These are phyloP conservation scores for Mycogona germanica DNA, from an alignment of 2,888 invertebrate species.

Conservation along the genomic window DNA sequence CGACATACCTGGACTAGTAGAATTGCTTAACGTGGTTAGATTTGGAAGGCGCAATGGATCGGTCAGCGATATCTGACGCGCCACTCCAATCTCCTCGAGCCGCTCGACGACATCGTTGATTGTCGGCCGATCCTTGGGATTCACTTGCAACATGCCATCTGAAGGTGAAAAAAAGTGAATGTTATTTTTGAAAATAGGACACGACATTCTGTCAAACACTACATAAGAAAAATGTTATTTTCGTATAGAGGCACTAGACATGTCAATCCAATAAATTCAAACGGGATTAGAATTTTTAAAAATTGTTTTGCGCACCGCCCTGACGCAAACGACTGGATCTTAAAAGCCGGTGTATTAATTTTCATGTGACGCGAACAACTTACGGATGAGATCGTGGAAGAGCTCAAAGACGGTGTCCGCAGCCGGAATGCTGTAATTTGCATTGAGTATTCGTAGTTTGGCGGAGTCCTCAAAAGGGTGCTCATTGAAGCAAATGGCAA, in stretches of 20 bases:
- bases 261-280: too few species aligned
- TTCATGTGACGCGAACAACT: too few species aligned
- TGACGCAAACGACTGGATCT: too few species aligned
- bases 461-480: constrained; percentile 95
- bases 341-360: too few species aligned
- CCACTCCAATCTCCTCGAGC: constrained; percentile 77
- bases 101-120: constrained; percentile 70
- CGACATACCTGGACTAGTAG: constrained; percentile 21
- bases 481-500: constrained; percentile 77
- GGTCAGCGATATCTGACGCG: constrained; percentile 66
- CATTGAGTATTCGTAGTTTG: constrained; percentile 91
- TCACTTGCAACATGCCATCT: constrained; percentile 45
- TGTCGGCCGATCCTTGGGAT: constrained; percentile 67
- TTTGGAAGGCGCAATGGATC: constrained; percentile 54
- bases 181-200: too few species aligned
- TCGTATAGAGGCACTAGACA: too few species aligned
- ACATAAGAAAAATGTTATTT: too few species aligned
- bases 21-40: constrained; percentile 23
- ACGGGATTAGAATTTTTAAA: too few species aligned
- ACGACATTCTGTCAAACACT: too few species aligned
- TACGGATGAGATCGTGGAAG: constrained; percentile 81
- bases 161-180: too few species aligned
- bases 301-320: too few species aligned
- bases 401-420: constrained; percentile 66
- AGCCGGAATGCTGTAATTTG: constrained; percentile 75